phyloP scores from a whole-genome alignment of 2,888 invertebrate genomes.

The Eugnorisma glareosa region DNA sequence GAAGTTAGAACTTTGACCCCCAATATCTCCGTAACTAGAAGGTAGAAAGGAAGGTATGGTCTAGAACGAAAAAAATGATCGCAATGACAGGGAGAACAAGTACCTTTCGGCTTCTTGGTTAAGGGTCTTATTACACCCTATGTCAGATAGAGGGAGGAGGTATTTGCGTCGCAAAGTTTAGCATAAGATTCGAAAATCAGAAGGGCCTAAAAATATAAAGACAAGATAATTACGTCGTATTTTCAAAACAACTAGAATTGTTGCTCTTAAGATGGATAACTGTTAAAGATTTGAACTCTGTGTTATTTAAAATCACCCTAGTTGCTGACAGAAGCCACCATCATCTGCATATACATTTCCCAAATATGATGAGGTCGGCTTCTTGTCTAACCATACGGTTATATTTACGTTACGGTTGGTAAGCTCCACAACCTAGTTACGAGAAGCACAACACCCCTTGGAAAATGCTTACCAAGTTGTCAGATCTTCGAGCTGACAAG shows the following conservation, averaged over 20 bases:
- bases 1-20: no score
- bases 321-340: not conserved
- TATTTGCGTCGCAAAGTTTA: not conserved
- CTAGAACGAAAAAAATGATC: no score
- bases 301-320: not conserved
- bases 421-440: not conserved
- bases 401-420: no score
- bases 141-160: not conserved
- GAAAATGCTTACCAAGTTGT: not conserved
- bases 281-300: not conserved
- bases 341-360: not conserved
- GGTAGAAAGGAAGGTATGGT: no score
- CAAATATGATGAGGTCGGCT: not conserved
- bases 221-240: not conserved
- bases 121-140: no score
- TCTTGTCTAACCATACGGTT: not conserved
- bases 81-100: no score
- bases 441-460: not conserved
- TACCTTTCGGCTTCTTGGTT: no score
- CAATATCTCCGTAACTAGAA: no score
- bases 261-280: not conserved
- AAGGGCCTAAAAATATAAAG: no score
- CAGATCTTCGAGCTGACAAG: not conserved
- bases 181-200: not conserved
- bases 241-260: not conserved